Base-by-base conservation (phyloP, 2,888 invertebrate genomes). In the Apeira syringaria region DNA sequence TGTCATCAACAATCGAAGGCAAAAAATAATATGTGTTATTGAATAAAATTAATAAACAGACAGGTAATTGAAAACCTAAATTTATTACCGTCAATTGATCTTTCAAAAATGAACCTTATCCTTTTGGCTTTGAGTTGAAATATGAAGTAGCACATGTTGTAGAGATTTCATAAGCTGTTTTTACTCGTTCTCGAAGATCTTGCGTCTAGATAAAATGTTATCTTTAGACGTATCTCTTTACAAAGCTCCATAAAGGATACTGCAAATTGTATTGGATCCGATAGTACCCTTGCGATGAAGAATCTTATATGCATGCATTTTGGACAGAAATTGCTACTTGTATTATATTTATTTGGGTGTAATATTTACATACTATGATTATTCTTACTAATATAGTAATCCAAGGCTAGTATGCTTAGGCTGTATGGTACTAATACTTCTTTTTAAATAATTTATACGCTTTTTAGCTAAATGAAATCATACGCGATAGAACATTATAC, bases 201-300 rank as follows among this genome's bases (percentile, higher is more conserved):
- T 20, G 38, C 44, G 46, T 36, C 42, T 34, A 43, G 40, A 56
- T 56, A 63, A 44, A 48, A 25, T 28, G 46, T 50, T 64, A 61
- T 68, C 63, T 47, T 40, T 39, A 15, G 37, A 51, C 36, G 29
- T 43, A 67, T 57, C 55, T 47, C 46, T 39, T 33, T 29, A 39
- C 44, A 51, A 35, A 44, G 36, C 36, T 47, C 31, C 32, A 24
- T 47, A 36, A 42, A 55, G 51, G 49, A 59, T 58, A 50, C 33
- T 10, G 28, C 50, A 46, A 37, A 42, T 48, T 44, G 39, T 38
- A 43, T 20, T 34, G 35, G 27, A 29, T 33, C 36, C 32, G 39
- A 39, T 43, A 37, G 12, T 17, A 3, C 18, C 9, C 9, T 7
- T 9, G 11, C 29, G 9, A 15, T 13, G 6, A 8, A 27, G 26